Evolutionary conservation across 2,888 invertebrate genomes (phyloP), one percentile per base, ranked within the genome.

Genomic region (Ennomos erosarius): DNA sequence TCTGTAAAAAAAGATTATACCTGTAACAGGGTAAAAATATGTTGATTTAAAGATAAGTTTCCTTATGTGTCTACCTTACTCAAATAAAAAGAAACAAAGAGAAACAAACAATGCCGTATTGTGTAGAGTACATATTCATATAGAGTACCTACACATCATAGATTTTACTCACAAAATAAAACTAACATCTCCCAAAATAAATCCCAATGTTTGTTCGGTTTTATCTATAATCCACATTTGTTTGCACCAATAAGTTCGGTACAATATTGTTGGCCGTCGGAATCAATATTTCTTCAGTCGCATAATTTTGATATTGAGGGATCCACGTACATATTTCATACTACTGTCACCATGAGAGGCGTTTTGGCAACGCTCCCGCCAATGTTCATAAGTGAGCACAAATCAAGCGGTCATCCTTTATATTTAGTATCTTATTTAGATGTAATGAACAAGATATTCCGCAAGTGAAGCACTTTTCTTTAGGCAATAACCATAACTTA

Each of bases 261-360:
- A 68, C 66, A 65, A 71, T 59, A 9, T n/a, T 33, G 62, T 62
- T 56, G 46, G 56, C 53, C 42, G 64, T 69, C 62, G 62, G 59
- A 68, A 67, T 52, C 62, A 56, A 64, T 65, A 55, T 63, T 55
- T 65, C 53, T 49, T 55, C 56, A 54, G 52, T 68, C 67, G 70
- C 66, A 76, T 76, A 76, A 74, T 72, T 75, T 72, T 66, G 62
- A 56, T 56, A 64, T 76, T 69, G 59, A 60, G 59, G 64, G 70
- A 66, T 64, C 67, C 70, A 73, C 70, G 70, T 59, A 55, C 49
- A 57, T 54, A 59, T 55, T 55, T 62, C 48, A 56, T 62, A 45
- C 43, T 40, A 57, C 49, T 48, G 51, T 48, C 46, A 64, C 57
- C 59, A 62, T 65, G 62, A 59, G 49, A 65, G 56, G 63, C 59